Base-by-base conservation (phyloP, 2,888 invertebrate species). In the Campoplex capitator region DNA sequence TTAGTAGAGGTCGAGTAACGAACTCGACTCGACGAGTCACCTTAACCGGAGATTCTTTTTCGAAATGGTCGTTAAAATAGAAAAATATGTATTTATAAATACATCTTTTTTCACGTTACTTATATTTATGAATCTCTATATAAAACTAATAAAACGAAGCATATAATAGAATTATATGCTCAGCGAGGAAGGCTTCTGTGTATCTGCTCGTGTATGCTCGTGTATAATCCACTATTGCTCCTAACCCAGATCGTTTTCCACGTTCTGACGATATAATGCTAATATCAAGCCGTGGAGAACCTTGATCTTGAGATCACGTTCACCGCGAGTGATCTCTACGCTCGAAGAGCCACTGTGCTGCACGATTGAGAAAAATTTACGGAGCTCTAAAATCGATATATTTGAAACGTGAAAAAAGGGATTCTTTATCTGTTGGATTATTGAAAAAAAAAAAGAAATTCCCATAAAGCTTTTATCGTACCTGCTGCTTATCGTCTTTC, bases 191-290 rank as follows among this genome's bases (percentile, higher is more conserved):
- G 23, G 23, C 23, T 23, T 23, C 23, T 23, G 23, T 23, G 23
- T 23, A 23, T 23, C 23, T 23, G 23, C 23, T 23, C 23, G 23
- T 32, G 62, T 70, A 62, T n/a, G n/a, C n/a, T n/a, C 51, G 28
- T 32, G 62, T 70, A 62, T 56, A 65, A 56, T 75, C 42, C 70
- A 62, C 32, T 71, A 18, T 86, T 85, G 71, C 86, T 88, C 76
- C 76, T 90, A 91, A 91, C 91, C 92, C 88, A 92, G 91, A 91
- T 91, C 88, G 89, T 89, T 90, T 91, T 90, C 89, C 87, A 88
- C 84, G 82, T 84, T 83, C 86, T 35, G 82, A 89, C 89, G 87
- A 91, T 87, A 68, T 90, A 89, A 91, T 90, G 90, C 88, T 89
- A 90, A 91, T 91, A 88, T 88, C 78, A 42, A 32, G 67, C 84